Base-by-base conservation (phyloP, 2,797 vertebrate species). In the Lacerta agilis region DNA sequence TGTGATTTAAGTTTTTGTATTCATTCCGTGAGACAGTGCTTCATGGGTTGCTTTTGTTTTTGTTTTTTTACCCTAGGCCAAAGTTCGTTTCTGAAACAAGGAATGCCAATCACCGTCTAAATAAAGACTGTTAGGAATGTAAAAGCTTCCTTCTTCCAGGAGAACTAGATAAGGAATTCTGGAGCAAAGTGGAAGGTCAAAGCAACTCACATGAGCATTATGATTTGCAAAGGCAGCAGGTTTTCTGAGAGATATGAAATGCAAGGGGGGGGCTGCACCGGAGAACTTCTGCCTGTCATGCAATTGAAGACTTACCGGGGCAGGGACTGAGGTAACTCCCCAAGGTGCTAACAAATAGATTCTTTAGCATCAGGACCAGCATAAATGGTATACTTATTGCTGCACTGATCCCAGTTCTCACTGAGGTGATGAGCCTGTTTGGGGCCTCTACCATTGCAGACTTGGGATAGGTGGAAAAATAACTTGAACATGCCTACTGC, bases 101-200 rank as follows among this genome's bases (percentile, higher is more conserved):
- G 13, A 66, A 64, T 3, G 23, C 8, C 67, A 73, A 1, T 0
- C 8, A 0, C 33, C 55, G 8, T n/a, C 80, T 23, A 4, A 5
- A n/a, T 23, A 89, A 94, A 90, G 79, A 1, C 71, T 61, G 27
- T 11, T 75, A 66, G 38, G 77, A 38, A 41, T 49, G 20, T 0
- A 0, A 90, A 58, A 79, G 49, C 5, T 0, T 2, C 15, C 15
- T 77, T 79, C 71, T 86, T 88, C 1, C 18, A 67, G 2, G 20
- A 45, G 61, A 79, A n/a, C 33, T 83, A 69, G 87, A 80, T 2
- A 9, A 85, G 55, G 64, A 90, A 49, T 75, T 87, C 72, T n/a
- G 49, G 88, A 83, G 41, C 64, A 83, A 87, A 73, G 20, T 36
- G 23, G 43, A 82, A 67, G 33, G 61, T 41, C 45, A 20, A 66